Percentiles rank a stretch among this genome's conserved stretches.
Conservation (phyloP, 2,797 vertebrate species). For the Furcifer pardalis region DNA sequence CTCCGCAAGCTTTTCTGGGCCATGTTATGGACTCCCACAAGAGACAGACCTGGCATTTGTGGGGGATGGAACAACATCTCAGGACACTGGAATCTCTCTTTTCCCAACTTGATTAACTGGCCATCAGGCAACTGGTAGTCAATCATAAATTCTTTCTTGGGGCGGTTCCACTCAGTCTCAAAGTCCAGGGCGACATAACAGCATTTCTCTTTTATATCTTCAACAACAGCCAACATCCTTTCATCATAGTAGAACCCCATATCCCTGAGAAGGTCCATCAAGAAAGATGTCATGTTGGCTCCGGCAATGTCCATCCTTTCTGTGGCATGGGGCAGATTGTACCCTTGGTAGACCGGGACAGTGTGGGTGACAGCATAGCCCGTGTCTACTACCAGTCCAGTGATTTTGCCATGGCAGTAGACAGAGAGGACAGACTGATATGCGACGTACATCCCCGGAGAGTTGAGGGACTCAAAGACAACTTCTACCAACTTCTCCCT, state of each 20-base stretch:
- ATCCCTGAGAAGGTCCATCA: constrained; percentile 51
- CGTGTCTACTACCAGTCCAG: constrained; percentile 62
- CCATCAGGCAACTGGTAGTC: constrained; percentile 62
- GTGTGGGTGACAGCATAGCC: constrained; percentile 60
- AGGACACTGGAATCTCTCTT: constrained; percentile 60
- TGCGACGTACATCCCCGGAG: constrained; percentile 52
- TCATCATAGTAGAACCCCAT: background rate
- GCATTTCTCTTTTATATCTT: constrained; percentile 57
- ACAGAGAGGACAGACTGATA: constrained; percentile 58
- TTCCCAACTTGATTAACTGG: constrained; percentile 41
- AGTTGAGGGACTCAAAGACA: constrained; percentile 58
- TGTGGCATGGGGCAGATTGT: constrained; percentile 52
- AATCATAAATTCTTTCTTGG: background rate
- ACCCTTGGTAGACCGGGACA: constrained; percentile 66
- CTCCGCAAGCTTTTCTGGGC: constrained; percentile 44
- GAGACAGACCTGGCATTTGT: constrained; percentile 4
- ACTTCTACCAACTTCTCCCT: constrained; percentile 65
- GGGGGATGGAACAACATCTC: constrained; percentile 66
- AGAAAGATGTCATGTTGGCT: constrained; percentile 59
- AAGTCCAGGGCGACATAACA: constrained; percentile 60
- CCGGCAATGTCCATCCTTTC: constrained; percentile 67
- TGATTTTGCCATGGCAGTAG: constrained; percentile 62
- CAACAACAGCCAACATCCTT: constrained; percentile 30
- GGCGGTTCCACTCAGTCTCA: constrained; percentile 24
- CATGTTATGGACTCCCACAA: constrained; percentile 55